Evolutionary conservation across 2,113 vertebrate genomes (phyloP).

Genomic region (Stigmatopora argus): DNA sequence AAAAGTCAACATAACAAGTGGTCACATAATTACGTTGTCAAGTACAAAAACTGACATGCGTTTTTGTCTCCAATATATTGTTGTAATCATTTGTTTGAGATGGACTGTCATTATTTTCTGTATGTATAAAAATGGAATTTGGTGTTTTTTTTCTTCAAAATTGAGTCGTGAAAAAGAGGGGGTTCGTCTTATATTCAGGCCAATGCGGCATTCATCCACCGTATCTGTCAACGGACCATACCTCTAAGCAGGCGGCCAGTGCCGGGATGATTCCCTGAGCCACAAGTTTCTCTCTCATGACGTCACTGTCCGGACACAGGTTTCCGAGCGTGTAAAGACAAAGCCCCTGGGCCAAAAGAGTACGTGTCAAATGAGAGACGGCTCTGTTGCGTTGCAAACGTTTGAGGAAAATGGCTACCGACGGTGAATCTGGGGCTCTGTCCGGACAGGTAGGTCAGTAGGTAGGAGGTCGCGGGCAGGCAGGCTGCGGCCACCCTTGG

Average conservation of each 20-base stretch:
- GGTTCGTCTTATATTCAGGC: too few relatives aligned
- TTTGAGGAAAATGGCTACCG: slow-evolving; percentile 35
- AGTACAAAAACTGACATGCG: too few relatives aligned
- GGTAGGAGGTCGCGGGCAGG: slow-evolving; percentile 85
- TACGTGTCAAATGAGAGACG: neutral
- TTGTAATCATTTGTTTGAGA: too few relatives aligned
- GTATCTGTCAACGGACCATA: slow-evolving; percentile 25
- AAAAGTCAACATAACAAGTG: too few relatives aligned
- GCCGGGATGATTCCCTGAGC: slow-evolving; percentile 86
- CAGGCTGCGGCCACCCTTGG: slow-evolving; percentile 74
- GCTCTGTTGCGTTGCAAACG: neutral
- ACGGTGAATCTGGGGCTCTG: slow-evolving; percentile 87
- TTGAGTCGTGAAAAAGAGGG: too few relatives aligned
- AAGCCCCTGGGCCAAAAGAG: slow-evolving; percentile 75
- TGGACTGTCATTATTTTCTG: too few relatives aligned
- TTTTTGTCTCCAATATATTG: too few relatives aligned
- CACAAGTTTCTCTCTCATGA: slow-evolving; percentile 81
- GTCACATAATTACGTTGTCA: too few relatives aligned
- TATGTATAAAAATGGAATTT: too few relatives aligned
- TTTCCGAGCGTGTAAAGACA: slow-evolving; percentile 94
- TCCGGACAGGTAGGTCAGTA: slow-evolving; percentile 88
- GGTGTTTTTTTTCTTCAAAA: too few relatives aligned
- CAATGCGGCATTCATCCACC: neutral
- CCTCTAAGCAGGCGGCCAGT: slow-evolving; percentile 82
- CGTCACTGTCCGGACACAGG: slow-evolving; percentile 79